A percentile compares a stretch with the other conserved stretches of the same genome.
Evolutionary conservation across 2,113 vertebrate species (phyloP).

Genomic region (Chamaetylas fuelleborni): DNA sequence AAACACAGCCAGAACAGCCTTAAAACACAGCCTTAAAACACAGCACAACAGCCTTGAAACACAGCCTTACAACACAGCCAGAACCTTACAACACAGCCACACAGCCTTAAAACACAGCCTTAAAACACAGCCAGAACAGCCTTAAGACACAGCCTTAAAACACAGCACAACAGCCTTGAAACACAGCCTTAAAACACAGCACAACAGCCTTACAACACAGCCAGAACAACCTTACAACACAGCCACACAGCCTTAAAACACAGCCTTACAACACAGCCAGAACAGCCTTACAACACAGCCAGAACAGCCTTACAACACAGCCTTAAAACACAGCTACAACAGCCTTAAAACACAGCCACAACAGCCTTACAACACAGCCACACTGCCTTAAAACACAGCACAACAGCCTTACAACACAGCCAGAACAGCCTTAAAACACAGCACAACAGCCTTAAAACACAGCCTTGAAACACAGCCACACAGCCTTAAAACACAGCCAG

Average conservation of each 20-base stretch:
- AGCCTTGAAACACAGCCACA: background rate
- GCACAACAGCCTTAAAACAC: background rate
- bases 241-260: background rate
- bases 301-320: background rate
- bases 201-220: background rate
- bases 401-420: background rate
- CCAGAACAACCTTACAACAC: background rate
- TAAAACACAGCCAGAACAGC: background rate
- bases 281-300: background rate
- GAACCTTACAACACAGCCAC: background rate
- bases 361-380: background rate
- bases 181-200: background rate
- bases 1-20: background rate
- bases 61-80: background rate
- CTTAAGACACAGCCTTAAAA: background rate
- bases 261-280: background rate
- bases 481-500: background rate
- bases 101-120: too few species aligned
- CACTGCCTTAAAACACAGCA: background rate
- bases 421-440: background rate
- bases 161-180: background rate
- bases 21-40: too few species aligned
- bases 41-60: background rate
- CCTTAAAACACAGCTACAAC: background rate
- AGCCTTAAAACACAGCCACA: background rate